phyloP scores from a whole-genome alignment of 2,797 vertebrate genomes.

The Fratercula arctica region DNA sequence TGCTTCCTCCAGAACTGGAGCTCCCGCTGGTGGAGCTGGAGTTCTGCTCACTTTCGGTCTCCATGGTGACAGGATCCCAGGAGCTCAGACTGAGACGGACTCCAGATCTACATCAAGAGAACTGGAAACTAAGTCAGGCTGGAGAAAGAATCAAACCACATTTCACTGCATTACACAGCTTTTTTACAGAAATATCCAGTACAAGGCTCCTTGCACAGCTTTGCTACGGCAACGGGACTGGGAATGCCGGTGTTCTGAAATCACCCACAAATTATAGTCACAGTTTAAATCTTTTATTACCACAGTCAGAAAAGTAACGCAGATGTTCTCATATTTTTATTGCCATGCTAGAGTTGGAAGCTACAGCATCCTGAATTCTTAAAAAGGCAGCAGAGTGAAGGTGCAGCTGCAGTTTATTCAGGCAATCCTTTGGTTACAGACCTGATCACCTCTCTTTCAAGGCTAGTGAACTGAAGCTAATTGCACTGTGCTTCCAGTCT shows the following conservation, averaged over 20 bases:
- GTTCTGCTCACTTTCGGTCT: slow-evolving; percentile 95
- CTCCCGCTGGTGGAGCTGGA: slow-evolving; percentile 85
- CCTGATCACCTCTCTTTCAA: neutral
- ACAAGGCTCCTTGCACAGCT: neutral
- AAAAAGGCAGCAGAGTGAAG: neutral
- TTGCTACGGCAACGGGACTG: neutral
- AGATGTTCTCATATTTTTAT: neutral
- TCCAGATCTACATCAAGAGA: slow-evolving; percentile 59
- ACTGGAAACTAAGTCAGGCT: slow-evolving; percentile 18
- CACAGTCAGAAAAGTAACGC: neutral
- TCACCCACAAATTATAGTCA: neutral
- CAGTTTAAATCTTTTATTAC: neutral
- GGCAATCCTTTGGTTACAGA: neutral
- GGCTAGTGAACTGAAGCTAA: neutral
- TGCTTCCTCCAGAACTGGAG: slow-evolving; percentile 86
- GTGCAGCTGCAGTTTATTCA: neutral
- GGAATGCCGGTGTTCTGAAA: neutral
- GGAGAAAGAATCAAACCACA: neutral
- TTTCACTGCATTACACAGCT: neutral
- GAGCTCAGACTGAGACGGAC: slow-evolving; percentile 47
- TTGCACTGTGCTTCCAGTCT: neutral
- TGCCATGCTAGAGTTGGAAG: neutral
- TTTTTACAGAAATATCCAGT: neutral
- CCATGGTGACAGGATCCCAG: slow-evolving; percentile 81
- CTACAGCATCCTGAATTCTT: neutral